Base-by-base conservation (phyloP, 2,888 invertebrate species). In the Lordiphosa andalusiaca region DNA sequence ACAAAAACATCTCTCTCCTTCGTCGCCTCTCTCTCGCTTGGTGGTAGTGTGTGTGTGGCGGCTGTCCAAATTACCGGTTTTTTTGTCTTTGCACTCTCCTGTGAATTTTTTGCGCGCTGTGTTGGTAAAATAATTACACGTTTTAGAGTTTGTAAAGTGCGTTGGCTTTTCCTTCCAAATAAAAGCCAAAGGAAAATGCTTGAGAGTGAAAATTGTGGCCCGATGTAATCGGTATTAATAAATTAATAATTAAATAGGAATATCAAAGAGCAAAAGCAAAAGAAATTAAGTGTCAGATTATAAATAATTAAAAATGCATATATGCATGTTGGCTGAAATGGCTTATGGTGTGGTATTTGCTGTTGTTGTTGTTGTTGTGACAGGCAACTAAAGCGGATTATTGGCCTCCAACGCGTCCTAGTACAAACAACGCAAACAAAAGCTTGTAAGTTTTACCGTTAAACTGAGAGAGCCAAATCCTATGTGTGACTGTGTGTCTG, bases 61-160 rank as follows among this genome's bases (percentile, higher is more conserved):
- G 30, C 7, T 9, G 30, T 62, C 61, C 63, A 71, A 80, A 73
- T 76, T 84, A 80, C 80, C 84, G 84, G 84, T 80, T 80, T 80
- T 71, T 57, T 67, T 80, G 48, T 60, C 54, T 56, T 53, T 49
- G 41, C 41, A n/a, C 46, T 42, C 44, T 35, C 38, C 71, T 71
- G 77, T 68, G 78, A 71, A 70, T 81, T 44, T 56, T 81, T 65
- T 48, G 58, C 73, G 72, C 75, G 69, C 58, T 44, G 55, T 53
- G 68, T 67, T 56, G 55, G 62, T 50, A 71, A 69, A 71, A 73
- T 71, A 71, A 74, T 71, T 72, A 74, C 65, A 71, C 74, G 67
- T 76, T 67, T 70, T 23, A 44, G 53, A 65, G 73, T 64, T 67
- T 67, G 71, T 76, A 83, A 78, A 77, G 84, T 77, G 84, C 81